phyloP scores from a whole-genome alignment of 92 coral and sea anemone species.

The Parazoanthus darwini region DNA sequence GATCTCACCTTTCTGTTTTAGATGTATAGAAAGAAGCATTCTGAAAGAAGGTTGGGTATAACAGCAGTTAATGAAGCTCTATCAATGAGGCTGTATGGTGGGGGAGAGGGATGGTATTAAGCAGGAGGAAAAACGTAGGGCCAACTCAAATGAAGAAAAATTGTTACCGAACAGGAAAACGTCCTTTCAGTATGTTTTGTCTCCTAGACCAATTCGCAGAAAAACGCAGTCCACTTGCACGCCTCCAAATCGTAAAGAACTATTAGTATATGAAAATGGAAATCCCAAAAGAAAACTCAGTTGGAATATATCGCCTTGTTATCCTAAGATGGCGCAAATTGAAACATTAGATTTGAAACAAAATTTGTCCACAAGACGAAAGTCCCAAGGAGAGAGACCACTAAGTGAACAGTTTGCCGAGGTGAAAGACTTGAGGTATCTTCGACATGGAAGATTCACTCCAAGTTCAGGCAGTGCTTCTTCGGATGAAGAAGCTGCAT shows the following conservation, averaged over 20 bases:
- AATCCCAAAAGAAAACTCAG: background rate
- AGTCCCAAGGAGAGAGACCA: background rate
- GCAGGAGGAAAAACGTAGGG: background rate
- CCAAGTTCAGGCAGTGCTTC: background rate
- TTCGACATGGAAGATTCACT: background rate
- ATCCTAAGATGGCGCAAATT: background rate
- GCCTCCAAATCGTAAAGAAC: background rate
- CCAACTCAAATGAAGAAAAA: constrained; percentile 1
- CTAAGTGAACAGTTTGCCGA: background rate
- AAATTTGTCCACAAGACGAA: background rate
- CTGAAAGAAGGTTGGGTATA: too few relatives aligned
- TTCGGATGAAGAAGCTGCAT: background rate
- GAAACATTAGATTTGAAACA: constrained; percentile 2
- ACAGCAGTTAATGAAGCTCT: too few relatives aligned
- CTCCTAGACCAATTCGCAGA: constrained; percentile 19
- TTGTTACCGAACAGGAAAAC: background rate
- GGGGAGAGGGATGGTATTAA: too few relatives aligned
- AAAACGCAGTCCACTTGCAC: constrained; percentile 3
- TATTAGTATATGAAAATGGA: background rate
- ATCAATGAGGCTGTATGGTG: too few relatives aligned
- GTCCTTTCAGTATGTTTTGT: background rate
- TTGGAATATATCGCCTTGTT: background rate
- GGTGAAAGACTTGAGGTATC: background rate
- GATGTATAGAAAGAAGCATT: too few relatives aligned
- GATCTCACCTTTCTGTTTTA: too few relatives aligned